Base-by-base conservation (phyloP, 2,797 vertebrate species). In the Microctenopoma lineatum region DNA sequence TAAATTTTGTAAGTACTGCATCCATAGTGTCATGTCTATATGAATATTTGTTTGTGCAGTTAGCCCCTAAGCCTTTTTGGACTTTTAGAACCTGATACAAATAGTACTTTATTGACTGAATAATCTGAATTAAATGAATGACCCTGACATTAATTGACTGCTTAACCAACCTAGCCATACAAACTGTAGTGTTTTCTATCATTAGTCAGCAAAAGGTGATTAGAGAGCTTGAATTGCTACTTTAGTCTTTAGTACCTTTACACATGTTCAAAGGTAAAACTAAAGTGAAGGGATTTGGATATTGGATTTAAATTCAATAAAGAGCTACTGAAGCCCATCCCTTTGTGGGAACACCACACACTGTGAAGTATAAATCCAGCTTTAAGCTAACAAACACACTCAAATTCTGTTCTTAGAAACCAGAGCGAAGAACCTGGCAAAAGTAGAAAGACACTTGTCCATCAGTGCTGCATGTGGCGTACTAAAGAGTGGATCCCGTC, bases 381-480 rank as follows among this genome's bases (percentile, higher is more conserved):
- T 48, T 29, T 8, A 48, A 21, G 11, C 21, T 26, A 18, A 27
- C 50, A 61, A 26, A 25, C 18, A 55, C 13, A 21, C 38, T 14
- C 0, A 2, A 34, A 14, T 2, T 14, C 13, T 13, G 6, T 27
- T 55, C 6, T 41, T 25, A 38, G n/a, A 38, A 58, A 8, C 13
- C 38, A 57, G 2, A 42, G 10, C 14, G 14, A 36, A 18, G 39
- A 47, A 18, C 18, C 41, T 53, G 54, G 65, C 39, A 45, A 4
- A 13, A 15, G 41, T 4, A 61, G 27, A 73, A 16, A 36, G 44
- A 38, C 42, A 9, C 9, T 16, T 27, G 21, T 15, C 47, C 45
- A 44, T 56, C 67, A 44, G 50, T 46, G 11, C 14, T 4, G 34
- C 60, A 50, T 32, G 38, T 55, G 38, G 51, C 11, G 18, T 21